phyloP scores from a whole-genome alignment of 1,140 invertebrate genomes.

The Drosophila varians region DNA sequence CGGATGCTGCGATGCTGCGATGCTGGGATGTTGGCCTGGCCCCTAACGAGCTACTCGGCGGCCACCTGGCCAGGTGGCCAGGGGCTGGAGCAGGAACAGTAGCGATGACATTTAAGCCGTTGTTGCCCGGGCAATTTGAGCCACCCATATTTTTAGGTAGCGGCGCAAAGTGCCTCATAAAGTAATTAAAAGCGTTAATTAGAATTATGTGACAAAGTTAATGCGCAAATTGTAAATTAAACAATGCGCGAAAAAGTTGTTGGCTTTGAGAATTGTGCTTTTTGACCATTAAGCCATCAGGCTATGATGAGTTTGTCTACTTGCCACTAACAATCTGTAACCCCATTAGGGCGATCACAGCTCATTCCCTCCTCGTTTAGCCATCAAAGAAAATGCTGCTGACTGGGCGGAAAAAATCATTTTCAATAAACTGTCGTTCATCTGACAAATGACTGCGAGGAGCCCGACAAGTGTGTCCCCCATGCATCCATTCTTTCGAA shows the following conservation, averaged over 20 bases:
- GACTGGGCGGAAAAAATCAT: constrained; percentile 42
- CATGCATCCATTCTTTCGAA: not conserved
- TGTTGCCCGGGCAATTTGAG: constrained; percentile 72
- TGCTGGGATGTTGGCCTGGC: constrained; percentile 34
- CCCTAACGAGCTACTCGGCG: constrained; percentile 70
- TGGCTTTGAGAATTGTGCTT: constrained; percentile 17
- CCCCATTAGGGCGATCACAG: not conserved
- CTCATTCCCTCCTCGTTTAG: constrained; percentile 5
- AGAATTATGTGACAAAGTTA: constrained; percentile 82
- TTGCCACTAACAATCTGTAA: constrained; percentile 16
- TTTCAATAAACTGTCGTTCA: constrained; percentile 63
- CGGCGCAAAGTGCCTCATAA: constrained; percentile 76
- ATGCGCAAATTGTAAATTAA: constrained; percentile 81
- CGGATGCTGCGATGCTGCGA: too few relatives aligned
- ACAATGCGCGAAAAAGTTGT: constrained; percentile 58
- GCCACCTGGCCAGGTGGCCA: constrained; percentile 20
- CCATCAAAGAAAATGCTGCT: constrained; percentile 40
- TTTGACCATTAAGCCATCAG: constrained; percentile 14
- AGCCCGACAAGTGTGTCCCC: constrained; percentile 38
- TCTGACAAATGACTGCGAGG: constrained; percentile 62
- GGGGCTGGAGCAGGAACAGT: constrained; percentile 1
- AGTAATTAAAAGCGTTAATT: constrained; percentile 82
- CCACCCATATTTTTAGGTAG: constrained; percentile 75
- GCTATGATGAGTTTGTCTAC: not conserved
- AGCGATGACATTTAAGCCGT: constrained; percentile 72